Evolutionary conservation across 1,140 invertebrate species (phyloP).

Genomic region (Elymnias hypermnestra): DNA sequence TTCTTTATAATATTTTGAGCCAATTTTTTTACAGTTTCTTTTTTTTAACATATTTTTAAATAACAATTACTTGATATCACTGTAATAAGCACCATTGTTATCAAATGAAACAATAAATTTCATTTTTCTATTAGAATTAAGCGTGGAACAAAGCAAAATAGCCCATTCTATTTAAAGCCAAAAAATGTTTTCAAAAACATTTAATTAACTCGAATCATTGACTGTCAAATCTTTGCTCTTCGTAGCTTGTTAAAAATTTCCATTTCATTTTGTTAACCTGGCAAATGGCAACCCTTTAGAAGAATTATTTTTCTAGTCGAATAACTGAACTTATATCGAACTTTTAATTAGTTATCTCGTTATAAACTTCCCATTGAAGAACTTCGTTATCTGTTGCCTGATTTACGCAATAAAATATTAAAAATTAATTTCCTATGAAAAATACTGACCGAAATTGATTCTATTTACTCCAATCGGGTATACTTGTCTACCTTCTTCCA

Average conservation of each 20-base stretch:
- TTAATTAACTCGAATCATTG: slow-evolving; percentile 56
- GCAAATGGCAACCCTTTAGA: slow-evolving; percentile 48
- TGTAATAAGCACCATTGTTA: no score
- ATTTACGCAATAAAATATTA: no score
- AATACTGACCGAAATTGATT: no score
- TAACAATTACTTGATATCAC: no score
- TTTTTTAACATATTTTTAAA: no score
- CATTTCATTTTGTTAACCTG: slow-evolving; percentile 62
- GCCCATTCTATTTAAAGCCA: not conserved
- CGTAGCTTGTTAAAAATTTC: slow-evolving; percentile 69
- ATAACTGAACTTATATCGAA: slow-evolving; percentile 32
- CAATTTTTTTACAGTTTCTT: no score
- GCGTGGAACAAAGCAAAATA: slow-evolving; percentile 2
- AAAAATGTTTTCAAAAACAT: slow-evolving; percentile 29
- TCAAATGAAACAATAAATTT: no score
- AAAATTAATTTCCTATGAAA: no score
- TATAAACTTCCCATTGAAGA: slow-evolving; percentile 61
- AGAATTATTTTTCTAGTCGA: slow-evolving; percentile 41
- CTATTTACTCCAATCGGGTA: no score
- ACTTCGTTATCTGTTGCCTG: slow-evolving; percentile 21
- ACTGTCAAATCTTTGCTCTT: slow-evolving; percentile 29
- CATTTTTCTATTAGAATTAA: no score
- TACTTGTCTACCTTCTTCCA: no score
- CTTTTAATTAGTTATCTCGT: slow-evolving; percentile 59
- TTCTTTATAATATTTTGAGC: no score